phyloP scores from a whole-genome alignment of 2,888 invertebrate genomes.

The Amiota mariae region DNA sequence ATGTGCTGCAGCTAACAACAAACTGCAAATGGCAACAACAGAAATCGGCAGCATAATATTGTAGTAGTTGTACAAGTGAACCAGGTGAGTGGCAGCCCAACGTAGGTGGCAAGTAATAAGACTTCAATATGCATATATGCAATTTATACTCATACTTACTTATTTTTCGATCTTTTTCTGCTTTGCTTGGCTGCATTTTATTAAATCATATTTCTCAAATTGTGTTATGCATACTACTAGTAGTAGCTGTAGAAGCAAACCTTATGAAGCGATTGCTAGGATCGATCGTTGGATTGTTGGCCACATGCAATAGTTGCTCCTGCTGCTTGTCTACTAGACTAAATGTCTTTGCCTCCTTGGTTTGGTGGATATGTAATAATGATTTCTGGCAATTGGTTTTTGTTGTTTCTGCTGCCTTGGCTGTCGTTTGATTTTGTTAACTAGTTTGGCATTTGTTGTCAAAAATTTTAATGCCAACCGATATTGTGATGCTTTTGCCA shows the following conservation, averaged over 20 bases:
- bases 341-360: not conserved
- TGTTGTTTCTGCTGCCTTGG: not conserved
- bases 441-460: constrained; percentile 28
- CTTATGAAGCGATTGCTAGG: not conserved
- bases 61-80: not conserved
- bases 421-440: constrained; percentile 4
- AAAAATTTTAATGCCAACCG: constrained; percentile 26
- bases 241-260: not conserved
- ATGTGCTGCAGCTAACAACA: constrained; percentile 14
- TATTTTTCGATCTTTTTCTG: not conserved
- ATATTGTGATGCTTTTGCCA: constrained; percentile 27
- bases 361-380: not conserved
- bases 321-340: not conserved
- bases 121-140: constrained; percentile 39
- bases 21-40: constrained; percentile 26
- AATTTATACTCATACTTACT: constrained; percentile 40
- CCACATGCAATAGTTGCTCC: not conserved
- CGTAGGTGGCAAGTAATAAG: constrained; percentile 61
- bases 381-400: constrained; percentile 9
- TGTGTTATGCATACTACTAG: not conserved
- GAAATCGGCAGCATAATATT: constrained; percentile 25
- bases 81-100: constrained; percentile 42
- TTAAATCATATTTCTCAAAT: constrained; percentile 18
- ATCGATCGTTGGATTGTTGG: not conserved
- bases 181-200: constrained; percentile 7